phyloP scores from a whole-genome alignment of 2,888 invertebrate species.

The Ophion costatus region DNA sequence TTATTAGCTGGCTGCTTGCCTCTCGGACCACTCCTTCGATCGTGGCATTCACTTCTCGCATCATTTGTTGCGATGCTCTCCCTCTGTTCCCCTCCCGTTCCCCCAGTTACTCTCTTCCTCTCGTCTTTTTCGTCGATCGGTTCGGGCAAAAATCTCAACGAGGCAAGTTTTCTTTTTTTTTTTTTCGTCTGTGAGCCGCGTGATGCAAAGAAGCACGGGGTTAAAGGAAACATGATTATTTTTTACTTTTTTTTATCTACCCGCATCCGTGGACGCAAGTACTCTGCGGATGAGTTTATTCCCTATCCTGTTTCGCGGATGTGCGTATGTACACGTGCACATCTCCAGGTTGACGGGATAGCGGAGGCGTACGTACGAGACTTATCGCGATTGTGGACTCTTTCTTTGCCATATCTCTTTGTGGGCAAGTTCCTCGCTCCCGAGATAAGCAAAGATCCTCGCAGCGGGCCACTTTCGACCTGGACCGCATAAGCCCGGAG shows the following conservation, averaged over 20 bases:
- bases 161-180: not conserved
- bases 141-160: conserved; percentile 17
- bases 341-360: not conserved
- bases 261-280: not conserved
- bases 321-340: not conserved
- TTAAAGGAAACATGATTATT: not conserved
- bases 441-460: conserved; percentile 61
- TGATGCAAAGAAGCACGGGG: not conserved
- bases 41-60: conserved; percentile 53
- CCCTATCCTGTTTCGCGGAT: conserved; percentile 13
- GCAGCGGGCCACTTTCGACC: conserved; percentile 53
- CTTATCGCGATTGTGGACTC: conserved; percentile 34
- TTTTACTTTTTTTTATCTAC: not conserved
- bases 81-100: not conserved
- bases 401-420: conserved; percentile 15
- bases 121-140: conserved; percentile 3
- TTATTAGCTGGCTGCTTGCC: conserved; percentile 53
- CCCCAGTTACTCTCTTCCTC: not conserved
- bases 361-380: conserved; percentile 25
- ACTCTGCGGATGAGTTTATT: conserved; percentile 22
- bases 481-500: conserved; percentile 15
- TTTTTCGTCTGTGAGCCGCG: not conserved
- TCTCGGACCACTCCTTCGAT: conserved; percentile 41
- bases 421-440: conserved; percentile 38
- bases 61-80: conserved; percentile 47